Evolutionary conservation across 37 sponge, comb jelly and placozoan genomes (phyloP), one percentile per base, ranked within the genome.

Genomic region (Beroe ovata): DNA sequence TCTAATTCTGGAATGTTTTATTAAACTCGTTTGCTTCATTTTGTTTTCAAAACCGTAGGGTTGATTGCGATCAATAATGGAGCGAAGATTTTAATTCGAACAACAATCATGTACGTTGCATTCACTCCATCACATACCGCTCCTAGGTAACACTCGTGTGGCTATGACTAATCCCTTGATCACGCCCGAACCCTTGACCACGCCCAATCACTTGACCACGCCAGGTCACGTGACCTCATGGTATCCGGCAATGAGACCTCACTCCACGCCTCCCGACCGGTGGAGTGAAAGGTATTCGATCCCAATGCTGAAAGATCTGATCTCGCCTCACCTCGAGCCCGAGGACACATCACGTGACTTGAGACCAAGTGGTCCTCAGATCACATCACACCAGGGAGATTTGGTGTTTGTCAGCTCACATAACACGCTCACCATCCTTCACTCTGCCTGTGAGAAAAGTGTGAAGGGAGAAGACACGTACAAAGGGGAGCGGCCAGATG

Each of bases 1-100:
- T 66, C 8, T 29, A 66, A 34, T 66, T 66, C 69, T 66, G 69
- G 69, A 66, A 66, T 66, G 69, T 66, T 66, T 66, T 66, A 66
- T 66, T 66, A 66, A 66, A 30, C 3, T 25, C 63, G n/a, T n/a
- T n/a, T n/a, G n/a, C n/a, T n/a, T n/a, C n/a, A n/a, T n/a, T n/a
- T n/a, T n/a, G n/a, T n/a, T n/a, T n/a, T n/a, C n/a, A n/a, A n/a
- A n/a, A n/a, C n/a, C n/a, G n/a, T n/a, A n/a, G n/a, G n/a, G n/a
- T n/a, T n/a, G n/a, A n/a, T n/a, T n/a, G n/a, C n/a, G n/a, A n/a
- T n/a, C n/a, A n/a, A n/a, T n/a, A n/a, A n/a, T n/a, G n/a, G n/a
- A n/a, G n/a, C n/a, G n/a, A n/a, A n/a, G n/a, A n/a, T n/a, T n/a
- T n/a, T n/a, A n/a, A n/a, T n/a, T n/a, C n/a, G n/a, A n/a, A n/a